Base-by-base conservation (phyloP, 2,113 vertebrate species). In the Rana temporaria region DNA sequence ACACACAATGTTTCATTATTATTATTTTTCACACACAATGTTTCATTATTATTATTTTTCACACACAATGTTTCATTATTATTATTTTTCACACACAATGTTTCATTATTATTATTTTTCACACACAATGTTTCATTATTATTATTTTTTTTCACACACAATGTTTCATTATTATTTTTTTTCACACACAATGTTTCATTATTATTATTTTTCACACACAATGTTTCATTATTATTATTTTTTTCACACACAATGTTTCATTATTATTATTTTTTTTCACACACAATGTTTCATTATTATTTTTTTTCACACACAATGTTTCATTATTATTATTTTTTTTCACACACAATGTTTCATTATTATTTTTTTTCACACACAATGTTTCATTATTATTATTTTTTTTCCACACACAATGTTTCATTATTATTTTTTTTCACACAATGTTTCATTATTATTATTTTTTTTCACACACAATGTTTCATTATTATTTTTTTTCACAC, bases 1-100 rank as follows among this genome's bases (percentile, higher is more conserved):
- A 56, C 60, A 70, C 55, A 62, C 59, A 80, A 59, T 48, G 38
- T n/a, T n/a, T n/a, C n/a, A n/a, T 69, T 79, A 56, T 63, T 70
- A 26, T 56, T 70, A 38, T 70, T 57, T 62, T 63, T n/a, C n/a
- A n/a, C n/a, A n/a, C n/a, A n/a, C n/a, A n/a, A n/a, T n/a, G n/a
- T n/a, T n/a, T n/a, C n/a, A n/a, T n/a, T n/a, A n/a, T 38, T 38
- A 4, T 38, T n/a, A n/a, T 38, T 38, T 38, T 38, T 38, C 70
- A 56, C 60, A 70, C 55, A 62, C 59, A 80, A 59, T 48, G 38
- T n/a, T n/a, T n/a, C n/a, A n/a, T 69, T 79, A 56, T 63, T 70
- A 26, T 56, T 70, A 38, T 70, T 57, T 62, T 63, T n/a, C n/a
- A n/a, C n/a, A n/a, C n/a, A n/a, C n/a, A n/a, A n/a, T n/a, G n/a